These are phyloP conservation scores for Schizaphis graminum DNA, from an alignment of 2,888 invertebrate species.

Conservation along the genomic window DNA sequence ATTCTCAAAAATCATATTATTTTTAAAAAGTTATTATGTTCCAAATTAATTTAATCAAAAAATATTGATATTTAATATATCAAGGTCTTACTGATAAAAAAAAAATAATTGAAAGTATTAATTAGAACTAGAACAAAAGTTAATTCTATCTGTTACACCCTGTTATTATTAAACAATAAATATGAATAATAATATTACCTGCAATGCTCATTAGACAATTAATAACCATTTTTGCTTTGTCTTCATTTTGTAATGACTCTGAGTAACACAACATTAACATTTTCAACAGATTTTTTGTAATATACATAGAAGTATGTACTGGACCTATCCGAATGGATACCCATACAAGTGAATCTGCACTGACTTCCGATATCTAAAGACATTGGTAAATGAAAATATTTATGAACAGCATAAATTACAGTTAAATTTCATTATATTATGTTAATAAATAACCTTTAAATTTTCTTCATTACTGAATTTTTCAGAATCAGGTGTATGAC, in stretches of 20 bases:
- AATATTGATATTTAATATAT: too few relatives aligned
- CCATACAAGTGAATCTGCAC: slow-evolving; percentile 90
- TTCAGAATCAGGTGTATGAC: slow-evolving; percentile 51
- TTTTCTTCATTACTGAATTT: slow-evolving; percentile 44
- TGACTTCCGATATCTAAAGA: slow-evolving; percentile 68
- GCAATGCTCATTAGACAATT: slow-evolving; percentile 91
- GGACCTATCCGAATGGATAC: slow-evolving; percentile 93
- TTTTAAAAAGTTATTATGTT: too few relatives aligned
- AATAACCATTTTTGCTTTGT: slow-evolving; percentile 87
- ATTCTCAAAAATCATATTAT: too few relatives aligned
- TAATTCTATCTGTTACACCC: too few relatives aligned
- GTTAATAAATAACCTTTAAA: slow-evolving; percentile 38
- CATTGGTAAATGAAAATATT: background rate
- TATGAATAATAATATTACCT: slow-evolving; percentile 74
- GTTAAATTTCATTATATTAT: background rate
- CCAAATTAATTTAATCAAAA: too few relatives aligned
- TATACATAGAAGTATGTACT: slow-evolving; percentile 89
- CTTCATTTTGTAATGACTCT: slow-evolving; percentile 78
- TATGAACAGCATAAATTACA: background rate
- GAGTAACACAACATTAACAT: slow-evolving; percentile 96
- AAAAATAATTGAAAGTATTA: too few relatives aligned
- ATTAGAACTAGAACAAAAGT: too few relatives aligned
- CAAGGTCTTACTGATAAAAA: too few relatives aligned
- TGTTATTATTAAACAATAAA: too few relatives aligned
- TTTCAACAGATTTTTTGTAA: slow-evolving; percentile 90